These are phyloP conservation scores for Phrixothrix hirtus DNA, from an alignment of 2,888 invertebrate genomes.

Conservation along the genomic window DNA sequence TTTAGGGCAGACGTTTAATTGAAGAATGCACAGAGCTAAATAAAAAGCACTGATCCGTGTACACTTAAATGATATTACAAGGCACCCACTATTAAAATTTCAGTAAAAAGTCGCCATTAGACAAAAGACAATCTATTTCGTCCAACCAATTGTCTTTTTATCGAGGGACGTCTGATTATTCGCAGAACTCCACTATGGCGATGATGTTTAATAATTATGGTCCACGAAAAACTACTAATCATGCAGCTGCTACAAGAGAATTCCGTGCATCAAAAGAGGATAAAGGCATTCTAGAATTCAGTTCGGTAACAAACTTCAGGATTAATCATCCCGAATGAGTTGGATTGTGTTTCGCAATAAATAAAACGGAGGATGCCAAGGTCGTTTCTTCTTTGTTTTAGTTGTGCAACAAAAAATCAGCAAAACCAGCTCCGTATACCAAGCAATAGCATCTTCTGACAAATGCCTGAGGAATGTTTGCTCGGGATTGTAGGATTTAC, in stretches of 20 bases:
- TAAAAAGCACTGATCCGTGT: too few species aligned
- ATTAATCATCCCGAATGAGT: not conserved
- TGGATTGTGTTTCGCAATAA: not conserved
- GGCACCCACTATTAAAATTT: too few species aligned
- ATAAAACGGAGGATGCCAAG: not conserved
- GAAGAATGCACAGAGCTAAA: too few species aligned
- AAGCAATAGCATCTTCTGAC: not conserved
- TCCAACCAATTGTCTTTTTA: not conserved
- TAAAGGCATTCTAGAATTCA: too few species aligned
- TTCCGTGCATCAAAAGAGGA: not conserved
- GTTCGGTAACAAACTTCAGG: too few species aligned
- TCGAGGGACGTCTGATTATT: not conserved
- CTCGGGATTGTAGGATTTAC: not conserved
- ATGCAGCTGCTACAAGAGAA: not conserved
- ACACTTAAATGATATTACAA: too few species aligned
- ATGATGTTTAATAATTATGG: not conserved
- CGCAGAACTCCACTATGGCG: not conserved
- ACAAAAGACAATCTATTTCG: not conserved
- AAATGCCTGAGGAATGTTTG: not conserved
- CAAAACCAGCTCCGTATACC: not conserved
- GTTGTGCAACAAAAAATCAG: not conserved
- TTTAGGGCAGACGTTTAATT: too few species aligned
- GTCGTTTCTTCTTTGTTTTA: not conserved
- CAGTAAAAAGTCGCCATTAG: too few species aligned
- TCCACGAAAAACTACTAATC: not conserved